These are phyloP conservation scores for Scatophagus argus DNA, from an alignment of 2,113 vertebrate genomes.

Conservation along the genomic window DNA sequence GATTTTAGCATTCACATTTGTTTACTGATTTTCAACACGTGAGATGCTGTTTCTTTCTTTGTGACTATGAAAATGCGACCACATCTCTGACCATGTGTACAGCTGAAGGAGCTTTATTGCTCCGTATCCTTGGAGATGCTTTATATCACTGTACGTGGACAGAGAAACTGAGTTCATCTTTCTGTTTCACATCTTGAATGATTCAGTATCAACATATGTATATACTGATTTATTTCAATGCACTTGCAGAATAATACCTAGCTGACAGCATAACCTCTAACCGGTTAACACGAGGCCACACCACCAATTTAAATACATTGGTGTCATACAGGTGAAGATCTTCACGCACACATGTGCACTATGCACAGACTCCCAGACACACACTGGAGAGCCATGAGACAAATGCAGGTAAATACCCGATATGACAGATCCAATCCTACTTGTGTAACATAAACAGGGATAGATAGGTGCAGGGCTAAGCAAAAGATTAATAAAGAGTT, in stretches of 20 bases:
- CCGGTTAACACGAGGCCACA: constrained; percentile 15
- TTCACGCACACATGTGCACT: too few species aligned
- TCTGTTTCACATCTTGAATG: neutral
- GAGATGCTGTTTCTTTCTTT: neutral
- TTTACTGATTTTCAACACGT: neutral
- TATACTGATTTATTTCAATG: neutral
- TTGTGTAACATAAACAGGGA: constrained; percentile 80
- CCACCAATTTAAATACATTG: constrained; percentile 39
- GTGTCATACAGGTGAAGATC: constrained; percentile 3
- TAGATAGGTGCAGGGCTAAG: constrained; percentile 77
- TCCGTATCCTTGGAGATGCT: neutral
- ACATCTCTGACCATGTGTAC: neutral
- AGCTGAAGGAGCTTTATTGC: too few species aligned
- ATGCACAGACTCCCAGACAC: neutral
- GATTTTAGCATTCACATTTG: constrained; percentile 49
- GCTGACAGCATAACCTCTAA: constrained; percentile 15
- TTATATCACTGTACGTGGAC: neutral
- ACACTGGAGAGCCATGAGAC: constrained; percentile 71
- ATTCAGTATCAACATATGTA: neutral
- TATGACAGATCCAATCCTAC: constrained; percentile 84
- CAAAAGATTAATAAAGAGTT: constrained; percentile 86
- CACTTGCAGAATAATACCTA: constrained; percentile 10
- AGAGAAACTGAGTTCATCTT: neutral
- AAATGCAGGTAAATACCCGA: constrained; percentile 82
- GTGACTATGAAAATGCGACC: constrained; percentile 10